These are phyloP conservation scores for Porites lobata DNA, from an alignment of 92 coral and sea anemone genomes.

Conservation along the genomic window DNA sequence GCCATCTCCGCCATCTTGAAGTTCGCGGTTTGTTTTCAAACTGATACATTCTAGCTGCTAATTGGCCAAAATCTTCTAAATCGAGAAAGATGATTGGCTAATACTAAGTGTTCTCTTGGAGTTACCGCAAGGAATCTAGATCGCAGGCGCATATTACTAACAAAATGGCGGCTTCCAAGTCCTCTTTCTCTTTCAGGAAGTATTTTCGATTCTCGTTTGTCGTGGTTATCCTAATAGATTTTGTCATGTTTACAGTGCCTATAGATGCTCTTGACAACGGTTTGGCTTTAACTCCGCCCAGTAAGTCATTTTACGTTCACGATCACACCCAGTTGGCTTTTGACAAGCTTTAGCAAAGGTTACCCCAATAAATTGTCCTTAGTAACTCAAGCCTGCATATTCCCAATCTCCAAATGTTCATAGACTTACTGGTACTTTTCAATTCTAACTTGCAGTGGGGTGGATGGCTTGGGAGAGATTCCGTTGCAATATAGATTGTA, in stretches of 20 bases:
- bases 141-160: not conserved
- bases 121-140: conserved; percentile 9
- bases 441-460: conserved; percentile 80
- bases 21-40: conserved; percentile 41
- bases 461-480: conserved; percentile 99
- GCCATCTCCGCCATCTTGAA: conserved; percentile 76
- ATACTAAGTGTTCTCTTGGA: too few species aligned
- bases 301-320: conserved; percentile 23
- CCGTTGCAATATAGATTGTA: conserved; percentile 95
- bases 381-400: not conserved
- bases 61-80: conserved; percentile 48
- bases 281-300: conserved; percentile 80
- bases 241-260: not conserved
- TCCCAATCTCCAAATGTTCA: not conserved
- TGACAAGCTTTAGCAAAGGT: too few species aligned
- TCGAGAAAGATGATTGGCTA: conserved; percentile 52
- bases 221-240: not conserved
- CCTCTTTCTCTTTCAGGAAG: not conserved
- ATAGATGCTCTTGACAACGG: conserved; percentile 66
- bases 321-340: not conserved
- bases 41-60: conserved; percentile 13
- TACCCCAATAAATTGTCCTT: too few species aligned
- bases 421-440: not conserved
- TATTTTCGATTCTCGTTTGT: not conserved
- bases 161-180: conserved; percentile 18